These are phyloP conservation scores for Lerema accius DNA, from an alignment of 1,140 invertebrate species.

Conservation along the genomic window DNA sequence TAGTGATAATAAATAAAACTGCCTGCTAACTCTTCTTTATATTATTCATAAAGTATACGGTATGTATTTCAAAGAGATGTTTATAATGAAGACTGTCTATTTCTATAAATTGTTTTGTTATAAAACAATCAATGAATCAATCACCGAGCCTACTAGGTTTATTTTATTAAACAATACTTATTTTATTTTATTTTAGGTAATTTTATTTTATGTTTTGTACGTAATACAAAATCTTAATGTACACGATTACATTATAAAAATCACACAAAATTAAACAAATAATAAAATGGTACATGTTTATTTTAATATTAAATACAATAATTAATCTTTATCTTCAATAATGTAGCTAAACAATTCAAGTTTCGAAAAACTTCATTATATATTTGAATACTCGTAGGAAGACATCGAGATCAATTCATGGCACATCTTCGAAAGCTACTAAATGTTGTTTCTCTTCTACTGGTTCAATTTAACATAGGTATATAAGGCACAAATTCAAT, in stretches of 20 bases:
- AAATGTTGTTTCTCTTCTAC: background rate
- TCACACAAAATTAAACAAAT: slow-evolving; percentile 23
- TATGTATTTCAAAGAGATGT: too few relatives aligned
- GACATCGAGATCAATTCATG: slow-evolving; percentile 76
- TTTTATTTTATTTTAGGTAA: too few relatives aligned
- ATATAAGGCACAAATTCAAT: slow-evolving; percentile 44
- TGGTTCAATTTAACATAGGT: slow-evolving; percentile 20
- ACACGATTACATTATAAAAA: background rate
- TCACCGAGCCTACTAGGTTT: too few relatives aligned
- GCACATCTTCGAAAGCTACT: slow-evolving; percentile 51
- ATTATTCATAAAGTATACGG: too few relatives aligned
- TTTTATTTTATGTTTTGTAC: too few relatives aligned
- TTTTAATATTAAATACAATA: slow-evolving; percentile 7
- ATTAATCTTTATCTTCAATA: slow-evolving; percentile 9
- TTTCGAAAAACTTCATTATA: slow-evolving; percentile 30
- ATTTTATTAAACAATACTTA: too few relatives aligned
- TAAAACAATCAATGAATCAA: too few relatives aligned
- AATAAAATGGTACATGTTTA: slow-evolving; percentile 2
- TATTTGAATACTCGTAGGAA: slow-evolving; percentile 50
- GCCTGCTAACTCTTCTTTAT: too few relatives aligned
- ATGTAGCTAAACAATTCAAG: slow-evolving; percentile 11
- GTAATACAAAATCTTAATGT: background rate
- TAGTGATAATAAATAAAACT: too few relatives aligned
- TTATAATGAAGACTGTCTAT: too few relatives aligned
- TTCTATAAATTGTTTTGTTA: too few relatives aligned